These are phyloP conservation scores for Conus ventricosus DNA, from an alignment of 1,140 invertebrate genomes.

Conservation along the genomic window DNA sequence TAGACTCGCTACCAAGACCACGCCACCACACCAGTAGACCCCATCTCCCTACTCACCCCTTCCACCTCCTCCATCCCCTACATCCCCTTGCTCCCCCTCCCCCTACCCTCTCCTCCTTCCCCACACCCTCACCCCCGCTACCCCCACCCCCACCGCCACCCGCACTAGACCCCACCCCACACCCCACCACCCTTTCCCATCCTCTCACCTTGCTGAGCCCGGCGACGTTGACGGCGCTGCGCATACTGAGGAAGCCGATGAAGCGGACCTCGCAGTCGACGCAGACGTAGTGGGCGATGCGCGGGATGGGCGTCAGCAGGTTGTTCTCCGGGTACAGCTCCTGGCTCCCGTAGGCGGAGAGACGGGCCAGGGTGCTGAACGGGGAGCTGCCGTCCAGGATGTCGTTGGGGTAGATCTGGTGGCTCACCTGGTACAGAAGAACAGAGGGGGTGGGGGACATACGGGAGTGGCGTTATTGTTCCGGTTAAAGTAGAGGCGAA, in stretches of 20 bases:
- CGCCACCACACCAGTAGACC: neutral
- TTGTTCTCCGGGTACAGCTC: conserved; percentile 18
- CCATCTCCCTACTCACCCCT: neutral
- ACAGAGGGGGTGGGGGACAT: too few relatives aligned
- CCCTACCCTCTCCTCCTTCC: neutral
- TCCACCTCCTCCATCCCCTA: neutral
- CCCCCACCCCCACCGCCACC: neutral
- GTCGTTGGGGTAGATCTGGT: conserved; percentile 41
- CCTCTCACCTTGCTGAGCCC: conserved; percentile 44
- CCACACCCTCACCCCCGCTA: neutral
- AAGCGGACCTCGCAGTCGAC: conserved; percentile 50
- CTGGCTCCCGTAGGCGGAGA: conserved; percentile 43
- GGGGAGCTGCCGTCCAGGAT: conserved; percentile 37
- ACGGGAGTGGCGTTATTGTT: too few relatives aligned
- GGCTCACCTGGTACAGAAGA: neutral
- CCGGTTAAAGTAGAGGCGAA: too few relatives aligned
- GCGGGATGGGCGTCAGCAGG: conserved; percentile 36
- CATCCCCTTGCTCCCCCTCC: neutral
- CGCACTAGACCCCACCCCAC: neutral
- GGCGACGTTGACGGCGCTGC: conserved; percentile 48
- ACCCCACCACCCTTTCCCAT: neutral
- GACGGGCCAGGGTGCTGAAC: conserved; percentile 40
- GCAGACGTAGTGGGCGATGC: conserved; percentile 53
- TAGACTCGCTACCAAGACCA: too few relatives aligned
- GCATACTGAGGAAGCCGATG: conserved; percentile 44